A percentile compares a stretch with the other conserved stretches of the same genome.
phyloP scores from a whole-genome alignment of 2,888 invertebrate species.

The Aproaerema taeniolella region DNA sequence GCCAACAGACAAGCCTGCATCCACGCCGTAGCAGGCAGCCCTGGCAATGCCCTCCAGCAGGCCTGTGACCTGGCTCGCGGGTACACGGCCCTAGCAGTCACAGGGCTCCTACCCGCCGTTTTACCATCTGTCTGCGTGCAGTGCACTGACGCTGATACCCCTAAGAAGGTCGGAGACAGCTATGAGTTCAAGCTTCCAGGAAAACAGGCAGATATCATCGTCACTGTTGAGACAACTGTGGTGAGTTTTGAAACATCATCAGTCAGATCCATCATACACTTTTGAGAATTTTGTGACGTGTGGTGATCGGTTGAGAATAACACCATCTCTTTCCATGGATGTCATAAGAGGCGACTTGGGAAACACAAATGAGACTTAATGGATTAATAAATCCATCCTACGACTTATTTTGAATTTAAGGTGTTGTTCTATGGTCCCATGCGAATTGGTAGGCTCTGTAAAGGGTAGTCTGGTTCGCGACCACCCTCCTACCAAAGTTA shows the following conservation, averaged over 20 bases:
- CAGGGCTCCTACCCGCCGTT: conserved; percentile 75
- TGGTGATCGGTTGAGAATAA: no score
- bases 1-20: conserved; percentile 87
- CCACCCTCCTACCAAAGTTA: no score
- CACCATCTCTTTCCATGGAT: no score
- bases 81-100: conserved; percentile 80
- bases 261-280: no score
- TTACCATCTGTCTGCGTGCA: conserved; percentile 82
- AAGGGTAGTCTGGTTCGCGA: no score
- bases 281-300: no score
- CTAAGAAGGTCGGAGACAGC: conserved; percentile 72
- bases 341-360: no score
- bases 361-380: no score
- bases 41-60: conserved; percentile 60
- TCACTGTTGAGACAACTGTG: conserved; percentile 82
- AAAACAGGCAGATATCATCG: conserved; percentile 88
- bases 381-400: no score
- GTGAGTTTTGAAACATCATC: conserved; percentile 36
- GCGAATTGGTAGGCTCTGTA: no score
- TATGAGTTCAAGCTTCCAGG: conserved; percentile 82
- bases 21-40: conserved; percentile 70
- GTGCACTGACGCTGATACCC: conserved; percentile 65
- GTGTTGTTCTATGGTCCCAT: no score
- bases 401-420: no score
- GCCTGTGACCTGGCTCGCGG: conserved; percentile 83